Percentiles rank a stretch among this genome's conserved stretches.
Conservation (phyloP, 1,140 invertebrate genomes). For the Uloborus diversus region DNA sequence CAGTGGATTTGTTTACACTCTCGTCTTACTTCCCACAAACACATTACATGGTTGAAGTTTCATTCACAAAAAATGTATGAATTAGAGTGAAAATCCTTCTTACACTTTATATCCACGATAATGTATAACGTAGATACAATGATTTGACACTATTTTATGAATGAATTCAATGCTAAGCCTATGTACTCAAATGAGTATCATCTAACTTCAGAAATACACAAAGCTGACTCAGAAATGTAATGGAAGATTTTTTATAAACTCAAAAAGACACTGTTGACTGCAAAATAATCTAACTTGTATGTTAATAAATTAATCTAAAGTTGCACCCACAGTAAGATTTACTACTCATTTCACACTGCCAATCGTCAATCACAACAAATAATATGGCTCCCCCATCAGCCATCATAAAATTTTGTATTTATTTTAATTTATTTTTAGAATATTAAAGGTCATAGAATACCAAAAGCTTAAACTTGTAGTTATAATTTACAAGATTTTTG, state of each 20-base stretch:
- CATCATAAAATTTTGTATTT: slow-evolving; percentile 19
- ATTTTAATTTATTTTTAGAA: not conserved
- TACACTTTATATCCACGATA: not conserved
- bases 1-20: too few relatives aligned
- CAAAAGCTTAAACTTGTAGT: too few relatives aligned
- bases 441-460: too few relatives aligned
- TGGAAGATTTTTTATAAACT: not conserved
- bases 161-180: not conserved
- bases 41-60: too few relatives aligned
- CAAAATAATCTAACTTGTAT: not conserved
- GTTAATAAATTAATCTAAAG: not conserved
- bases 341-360: slow-evolving; percentile 17
- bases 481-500: too few relatives aligned
- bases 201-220: too few relatives aligned
- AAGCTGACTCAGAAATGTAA: not conserved
- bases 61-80: not conserved
- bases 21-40: too few relatives aligned
- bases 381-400: slow-evolving; percentile 39
- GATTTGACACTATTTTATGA: not conserved
- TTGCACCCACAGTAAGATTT: not conserved
- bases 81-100: not conserved
- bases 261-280: not conserved
- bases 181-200: too few relatives aligned
- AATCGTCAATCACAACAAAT: slow-evolving; percentile 55
- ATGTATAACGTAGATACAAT: not conserved